Conservation (phyloP, 2,797 vertebrate species). For the Mormyrus hasselquistii region DNA sequence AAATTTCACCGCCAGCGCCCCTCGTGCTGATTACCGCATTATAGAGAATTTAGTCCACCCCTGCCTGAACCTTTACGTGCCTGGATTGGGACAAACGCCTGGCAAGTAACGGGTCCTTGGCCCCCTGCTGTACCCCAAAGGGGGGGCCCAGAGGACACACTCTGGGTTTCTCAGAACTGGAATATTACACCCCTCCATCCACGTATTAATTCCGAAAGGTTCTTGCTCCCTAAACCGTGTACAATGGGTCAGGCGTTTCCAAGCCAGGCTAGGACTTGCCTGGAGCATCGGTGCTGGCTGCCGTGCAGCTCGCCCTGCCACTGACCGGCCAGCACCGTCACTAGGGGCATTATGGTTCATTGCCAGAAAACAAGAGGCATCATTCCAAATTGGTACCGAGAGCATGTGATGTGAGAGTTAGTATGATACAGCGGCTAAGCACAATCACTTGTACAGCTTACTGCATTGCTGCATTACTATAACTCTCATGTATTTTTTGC, state of each 20-base stretch:
- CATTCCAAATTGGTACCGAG: background rate
- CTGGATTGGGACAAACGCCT: background rate
- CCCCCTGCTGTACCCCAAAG: background rate
- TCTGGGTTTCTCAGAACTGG: background rate
- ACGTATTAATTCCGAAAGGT: background rate
- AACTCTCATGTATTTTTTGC: background rate
- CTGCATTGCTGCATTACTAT: background rate
- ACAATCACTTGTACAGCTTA: background rate
- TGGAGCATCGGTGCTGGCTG: background rate
- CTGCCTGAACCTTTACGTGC: background rate
- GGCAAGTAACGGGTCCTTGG: background rate
- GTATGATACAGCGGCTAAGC: background rate
- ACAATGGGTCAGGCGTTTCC: background rate
- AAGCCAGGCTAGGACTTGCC: background rate
- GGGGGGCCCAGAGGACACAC: background rate
- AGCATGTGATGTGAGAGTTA: background rate
- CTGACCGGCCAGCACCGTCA: background rate
- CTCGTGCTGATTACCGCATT: background rate
- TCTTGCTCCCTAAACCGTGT: background rate
- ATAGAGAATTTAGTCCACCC: background rate
- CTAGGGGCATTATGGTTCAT: background rate
- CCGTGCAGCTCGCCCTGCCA: background rate
- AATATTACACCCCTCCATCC: background rate
- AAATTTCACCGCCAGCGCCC: background rate
- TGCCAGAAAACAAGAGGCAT: constrained; percentile 3